Percentiles rank a stretch among this genome's conserved stretches.
phyloP scores from a whole-genome alignment of 2,888 invertebrate species.

The Stegophylla sp. region DNA sequence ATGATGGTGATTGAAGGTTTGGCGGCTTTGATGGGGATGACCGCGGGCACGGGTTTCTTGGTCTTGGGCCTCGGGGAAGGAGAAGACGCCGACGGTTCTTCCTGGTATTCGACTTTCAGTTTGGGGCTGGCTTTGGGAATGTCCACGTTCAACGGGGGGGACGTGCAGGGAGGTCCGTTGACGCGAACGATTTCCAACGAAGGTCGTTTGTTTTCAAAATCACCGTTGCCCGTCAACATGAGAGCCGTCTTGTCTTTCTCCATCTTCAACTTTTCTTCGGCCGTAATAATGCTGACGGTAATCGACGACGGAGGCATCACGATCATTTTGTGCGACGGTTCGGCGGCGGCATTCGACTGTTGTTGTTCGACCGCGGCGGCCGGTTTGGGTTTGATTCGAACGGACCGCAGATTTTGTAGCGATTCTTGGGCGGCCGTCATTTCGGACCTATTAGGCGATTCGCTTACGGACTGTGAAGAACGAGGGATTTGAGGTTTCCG shows the following conservation, averaged over 20 bases:
- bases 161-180: constrained; percentile 61
- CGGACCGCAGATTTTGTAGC: too few species aligned
- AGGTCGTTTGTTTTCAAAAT: constrained; percentile 63
- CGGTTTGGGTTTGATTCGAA: constrained; percentile 61
- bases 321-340: constrained; percentile 35
- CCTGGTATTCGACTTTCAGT: constrained; percentile 59
- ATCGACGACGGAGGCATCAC: constrained; percentile 64
- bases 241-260: constrained; percentile 62
- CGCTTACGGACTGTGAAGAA: background rate
- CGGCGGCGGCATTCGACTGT: constrained; percentile 3
- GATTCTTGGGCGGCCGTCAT: constrained; percentile 64
- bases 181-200: constrained; percentile 64
- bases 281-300: constrained; percentile 64
- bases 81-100: background rate
- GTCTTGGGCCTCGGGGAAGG: constrained; percentile 25
- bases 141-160: constrained; percentile 42
- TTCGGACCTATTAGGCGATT: background rate
- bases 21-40: constrained; percentile 44
- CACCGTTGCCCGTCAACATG: constrained; percentile 62
- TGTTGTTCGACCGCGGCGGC: constrained; percentile 62
- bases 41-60: constrained; percentile 54
- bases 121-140: constrained; percentile 32
- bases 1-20: constrained; percentile 47
- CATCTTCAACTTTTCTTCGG: constrained; percentile 62
- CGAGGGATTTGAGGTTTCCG: constrained; percentile 18